Evolutionary conservation across 2,888 invertebrate genomes (phyloP), one percentile per base, ranked within the genome.

Genomic region (Prosapia bicincta): DNA sequence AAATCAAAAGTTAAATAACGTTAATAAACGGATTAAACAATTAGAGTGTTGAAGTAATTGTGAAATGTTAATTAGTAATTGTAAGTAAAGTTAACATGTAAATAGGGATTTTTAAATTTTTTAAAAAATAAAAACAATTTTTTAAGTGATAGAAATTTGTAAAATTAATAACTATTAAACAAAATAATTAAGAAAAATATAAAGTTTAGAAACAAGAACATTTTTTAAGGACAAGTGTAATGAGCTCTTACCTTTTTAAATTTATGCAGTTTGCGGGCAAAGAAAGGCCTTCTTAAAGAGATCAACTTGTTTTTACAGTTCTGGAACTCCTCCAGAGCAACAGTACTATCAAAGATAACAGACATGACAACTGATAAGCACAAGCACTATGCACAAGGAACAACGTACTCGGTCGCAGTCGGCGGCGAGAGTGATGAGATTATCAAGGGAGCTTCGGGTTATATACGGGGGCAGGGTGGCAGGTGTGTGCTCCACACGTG

Each of bases 231-330:
- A 70, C 28, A n/a, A n/a, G n/a, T n/a, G n/a, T n/a, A n/a, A n/a
- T n/a, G n/a, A n/a, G 71, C 66, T 76, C 78, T 78, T 77, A 82
- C 82, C 81, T 82, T 80, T 76, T 81, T 82, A 66, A 82, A 76
- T 73, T 81, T 81, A 78, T 81, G 82, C 69, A 81, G 77, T 73
- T 80, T 80, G 38, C 79, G 74, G 65, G 79, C 79, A 69, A 81
- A 78, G 74, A 79, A 79, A 3, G 78, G 76, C 66, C 73, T 72
- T 26, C 78, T 77, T 30, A 72, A 67, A 20, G 76, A 73, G 20
- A 54, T 73, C 65, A 78, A 72, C 78, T 77, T 78, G 78, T 79
- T 79, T 43, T 70, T 71, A 28, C 71, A 72, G 78, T 79, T 79
- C 74, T 79, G 76, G n/a, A 72, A 10, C 69, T 79, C 78, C 66